phyloP scores from a whole-genome alignment of 2,888 invertebrate genomes.

The Epinotia bilunana region DNA sequence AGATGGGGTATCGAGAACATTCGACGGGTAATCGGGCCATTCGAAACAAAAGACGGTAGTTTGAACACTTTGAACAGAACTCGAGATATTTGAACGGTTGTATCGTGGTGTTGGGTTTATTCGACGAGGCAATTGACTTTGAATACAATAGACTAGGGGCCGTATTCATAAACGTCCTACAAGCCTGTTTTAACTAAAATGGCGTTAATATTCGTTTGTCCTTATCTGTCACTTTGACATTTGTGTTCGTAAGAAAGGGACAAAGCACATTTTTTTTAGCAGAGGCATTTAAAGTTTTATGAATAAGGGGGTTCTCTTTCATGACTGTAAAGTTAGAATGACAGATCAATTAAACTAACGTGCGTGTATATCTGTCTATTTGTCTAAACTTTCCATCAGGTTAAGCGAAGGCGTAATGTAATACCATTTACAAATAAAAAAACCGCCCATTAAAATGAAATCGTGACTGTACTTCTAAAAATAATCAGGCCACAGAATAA shows the following conservation, averaged over 20 bases:
- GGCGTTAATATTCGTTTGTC: too few species aligned
- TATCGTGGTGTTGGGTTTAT: neutral
- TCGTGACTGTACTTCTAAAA: neutral
- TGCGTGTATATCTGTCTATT: neutral
- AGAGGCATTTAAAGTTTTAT: too few species aligned
- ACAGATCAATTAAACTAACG: neutral
- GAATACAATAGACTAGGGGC: neutral
- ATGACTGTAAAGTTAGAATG: too few species aligned
- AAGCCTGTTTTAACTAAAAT: too few species aligned
- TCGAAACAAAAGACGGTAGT: constrained; percentile 36
- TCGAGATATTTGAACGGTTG: constrained; percentile 3
- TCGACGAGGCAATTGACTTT: neutral
- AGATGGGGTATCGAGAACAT: constrained; percentile 35
- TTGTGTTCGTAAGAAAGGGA: too few species aligned
- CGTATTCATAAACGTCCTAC: too few species aligned
- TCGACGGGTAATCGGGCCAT: constrained; percentile 36
- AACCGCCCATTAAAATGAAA: neutral
- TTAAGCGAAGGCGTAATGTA: too few species aligned
- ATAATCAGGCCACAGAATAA: neutral
- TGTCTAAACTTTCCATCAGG: too few species aligned
- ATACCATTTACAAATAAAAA: too few species aligned
- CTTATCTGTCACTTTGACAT: too few species aligned
- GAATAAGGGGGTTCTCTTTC: too few species aligned
- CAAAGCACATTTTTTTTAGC: too few species aligned
- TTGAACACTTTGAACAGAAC: constrained; percentile 15